Percentiles rank a stretch among this genome's conserved stretches.
Evolutionary conservation across 2,888 invertebrate genomes (phyloP).

Genomic region (Agrilus cyanescens): DNA sequence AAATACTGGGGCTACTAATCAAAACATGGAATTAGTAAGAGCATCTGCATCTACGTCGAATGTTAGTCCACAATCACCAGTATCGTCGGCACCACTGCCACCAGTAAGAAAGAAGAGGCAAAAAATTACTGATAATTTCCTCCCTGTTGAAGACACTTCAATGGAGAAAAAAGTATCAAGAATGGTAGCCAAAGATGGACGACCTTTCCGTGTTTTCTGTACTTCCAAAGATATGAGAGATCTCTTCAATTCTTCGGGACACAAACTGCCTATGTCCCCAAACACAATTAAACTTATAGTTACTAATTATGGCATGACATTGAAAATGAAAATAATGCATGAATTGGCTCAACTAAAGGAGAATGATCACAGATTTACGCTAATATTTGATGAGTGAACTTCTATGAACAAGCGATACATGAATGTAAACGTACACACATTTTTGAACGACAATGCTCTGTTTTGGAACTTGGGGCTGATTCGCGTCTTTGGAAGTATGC

Average conservation of each 20-base stretch:
- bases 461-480: conserved; percentile 15
- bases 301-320: conserved; percentile 2
- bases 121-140: too few species aligned
- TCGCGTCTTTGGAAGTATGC: conserved; percentile 18
- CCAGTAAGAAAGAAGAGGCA: conserved; percentile 1
- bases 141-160: background rate
- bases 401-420: too few species aligned
- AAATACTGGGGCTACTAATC: too few species aligned
- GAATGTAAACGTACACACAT: conserved; percentile 11
- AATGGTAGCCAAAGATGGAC: conserved; percentile 8
- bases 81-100: background rate
- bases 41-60: background rate
- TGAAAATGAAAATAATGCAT: conserved; percentile 3
- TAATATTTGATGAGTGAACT: conserved; percentile 8
- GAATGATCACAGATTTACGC: too few species aligned
- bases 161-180: conserved; percentile 6
- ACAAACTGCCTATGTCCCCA: conserved; percentile 2
- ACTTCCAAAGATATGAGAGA: conserved; percentile 3
- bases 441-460: conserved; percentile 1
- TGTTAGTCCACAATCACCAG: background rate
- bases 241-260: conserved; percentile 6
- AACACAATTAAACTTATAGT: conserved; percentile 5
- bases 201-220: conserved; percentile 6
- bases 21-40: background rate
- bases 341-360: too few species aligned